Base-by-base conservation (phyloP, 2,113 vertebrate genomes). In the Cnemophilus loriae region DNA sequence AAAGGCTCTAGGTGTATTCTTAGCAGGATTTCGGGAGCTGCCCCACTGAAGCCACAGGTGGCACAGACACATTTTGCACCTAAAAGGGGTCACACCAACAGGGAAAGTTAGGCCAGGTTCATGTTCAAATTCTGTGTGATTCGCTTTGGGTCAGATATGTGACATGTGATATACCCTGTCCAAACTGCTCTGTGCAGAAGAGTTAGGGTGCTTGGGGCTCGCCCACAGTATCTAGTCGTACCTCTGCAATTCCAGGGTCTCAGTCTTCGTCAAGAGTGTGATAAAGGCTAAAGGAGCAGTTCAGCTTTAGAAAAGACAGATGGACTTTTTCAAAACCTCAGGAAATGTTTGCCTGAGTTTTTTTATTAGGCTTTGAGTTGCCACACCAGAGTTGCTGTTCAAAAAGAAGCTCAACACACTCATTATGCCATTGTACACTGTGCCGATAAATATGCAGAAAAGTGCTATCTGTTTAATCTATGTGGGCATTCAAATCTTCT, bases 391-490 rank as follows among this genome's bases (percentile, higher is more conserved):
- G 26, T 20, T 73, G 59, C 53, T 73, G 20, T 22, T 88, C 47
- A 46, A 56, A 82, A 92, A 83, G 61, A 60, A 75, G 17, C 41
- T 86, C 44, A 86, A n/a, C 9, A 14, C 22, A 32, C 63, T 89
- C 69, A 41, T 57, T 76, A 17, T 16, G 22, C 26, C 21, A 33
- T 8, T 87, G 59, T 88, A 63, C 35, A n/a, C 17, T 65, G 24
- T 68, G 68, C 30, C 93, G 61, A 95, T 88, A 90, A 92, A 85
- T 80, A 92, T 68, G 70, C 77, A 93, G 63, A 70, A 63, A 88
- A 90, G 59, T 57, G 18, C 7, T 80, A 46, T 81, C 88, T 85
- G 11, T 84, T 88, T 90, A 93, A 93, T 95, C 91, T 90, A 53
- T 47, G 42, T 65, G 63, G 52, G 71, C 49, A 94, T 93, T 94